Conservation (phyloP, 2,113 vertebrate species). For the Colaptes auratus region DNA sequence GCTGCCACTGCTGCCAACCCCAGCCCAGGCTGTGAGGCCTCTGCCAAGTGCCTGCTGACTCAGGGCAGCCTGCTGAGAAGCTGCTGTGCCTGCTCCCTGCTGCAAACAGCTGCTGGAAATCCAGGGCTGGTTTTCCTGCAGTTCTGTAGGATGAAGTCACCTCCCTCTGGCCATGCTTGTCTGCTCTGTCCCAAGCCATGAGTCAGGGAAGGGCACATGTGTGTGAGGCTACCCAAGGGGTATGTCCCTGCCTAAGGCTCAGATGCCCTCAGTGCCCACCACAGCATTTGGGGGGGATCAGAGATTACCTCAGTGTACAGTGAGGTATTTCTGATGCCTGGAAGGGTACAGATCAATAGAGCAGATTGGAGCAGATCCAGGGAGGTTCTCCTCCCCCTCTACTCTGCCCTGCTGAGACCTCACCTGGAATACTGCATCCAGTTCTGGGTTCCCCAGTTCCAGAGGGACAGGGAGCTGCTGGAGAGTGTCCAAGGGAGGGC, state of each 20-base stretch:
- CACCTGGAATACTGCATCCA: too few relatives aligned
- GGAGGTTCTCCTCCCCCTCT: too few relatives aligned
- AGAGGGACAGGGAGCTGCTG: too few relatives aligned
- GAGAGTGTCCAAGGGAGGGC: too few relatives aligned
- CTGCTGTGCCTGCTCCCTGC: not conserved
- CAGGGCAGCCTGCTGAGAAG: not conserved
- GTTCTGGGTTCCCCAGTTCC: too few relatives aligned
- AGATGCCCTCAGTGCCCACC: not conserved
- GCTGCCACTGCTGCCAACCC: accelerated
- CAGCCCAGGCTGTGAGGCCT: not conserved
- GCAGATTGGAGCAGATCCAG: too few relatives aligned
- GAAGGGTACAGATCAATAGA: not conserved
- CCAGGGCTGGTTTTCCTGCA: not conserved
- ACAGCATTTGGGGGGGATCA: accelerated
- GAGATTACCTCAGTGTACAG: not conserved
- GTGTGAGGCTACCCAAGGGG: accelerated
- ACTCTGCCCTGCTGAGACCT: too few relatives aligned
- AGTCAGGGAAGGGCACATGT: not conserved
- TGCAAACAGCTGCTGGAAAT: not conserved
- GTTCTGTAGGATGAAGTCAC: not conserved
- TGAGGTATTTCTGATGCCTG: not conserved
- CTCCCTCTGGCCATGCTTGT: not conserved
- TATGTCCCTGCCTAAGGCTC: not conserved
- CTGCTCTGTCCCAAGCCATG: not conserved
- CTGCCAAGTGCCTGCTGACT: not conserved